These are phyloP conservation scores for Phyllopteryx taeniolatus DNA, from an alignment of 2,113 vertebrate species.

Conservation along the genomic window DNA sequence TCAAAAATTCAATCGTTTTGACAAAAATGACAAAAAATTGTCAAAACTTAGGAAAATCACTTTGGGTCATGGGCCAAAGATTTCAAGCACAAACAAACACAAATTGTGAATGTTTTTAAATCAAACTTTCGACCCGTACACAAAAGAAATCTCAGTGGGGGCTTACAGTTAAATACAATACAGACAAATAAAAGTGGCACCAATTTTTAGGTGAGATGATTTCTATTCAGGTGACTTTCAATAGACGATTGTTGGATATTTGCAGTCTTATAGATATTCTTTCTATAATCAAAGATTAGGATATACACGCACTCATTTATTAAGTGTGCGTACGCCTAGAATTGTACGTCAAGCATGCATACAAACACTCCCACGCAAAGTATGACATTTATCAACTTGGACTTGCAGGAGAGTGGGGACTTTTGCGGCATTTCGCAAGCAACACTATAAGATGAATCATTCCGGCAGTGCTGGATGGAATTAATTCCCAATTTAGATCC, in stretches of 20 bases:
- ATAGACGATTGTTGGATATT: not conserved
- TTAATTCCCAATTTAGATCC: too few relatives aligned
- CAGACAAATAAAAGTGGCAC: not conserved
- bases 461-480: too few relatives aligned
- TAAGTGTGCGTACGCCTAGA: not conserved
- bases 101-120: not conserved
- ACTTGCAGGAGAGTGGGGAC: too few relatives aligned
- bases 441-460: too few relatives aligned
- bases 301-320: too few relatives aligned
- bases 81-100: not conserved
- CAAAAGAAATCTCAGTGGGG: not conserved
- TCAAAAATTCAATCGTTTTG: too few relatives aligned
- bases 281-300: too few relatives aligned
- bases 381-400: not conserved
- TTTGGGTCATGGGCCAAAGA: not conserved
- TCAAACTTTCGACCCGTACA: not conserved
- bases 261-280: not conserved
- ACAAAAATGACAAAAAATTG: not conserved
- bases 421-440: too few relatives aligned
- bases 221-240: not conserved
- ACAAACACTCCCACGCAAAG: not conserved
- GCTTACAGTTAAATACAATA: not conserved
- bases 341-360: not conserved
- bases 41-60: not conserved
- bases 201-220: too few relatives aligned